Evolutionary conservation across 92 coral and sea anemone species (phyloP).

Genomic region (Porites evermanni): DNA sequence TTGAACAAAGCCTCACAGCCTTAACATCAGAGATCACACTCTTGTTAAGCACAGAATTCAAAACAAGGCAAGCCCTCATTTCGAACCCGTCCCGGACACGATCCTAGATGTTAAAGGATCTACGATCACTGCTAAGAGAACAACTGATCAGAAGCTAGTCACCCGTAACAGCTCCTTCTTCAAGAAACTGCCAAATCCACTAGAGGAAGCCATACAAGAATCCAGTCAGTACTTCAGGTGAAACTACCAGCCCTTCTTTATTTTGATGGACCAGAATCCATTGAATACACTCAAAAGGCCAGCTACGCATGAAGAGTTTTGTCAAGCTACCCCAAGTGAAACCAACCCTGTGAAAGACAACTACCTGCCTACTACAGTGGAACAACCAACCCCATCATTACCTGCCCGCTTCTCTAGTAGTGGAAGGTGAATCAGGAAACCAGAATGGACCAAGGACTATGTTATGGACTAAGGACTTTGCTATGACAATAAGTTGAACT

Average conservation of each 20-base stretch:
- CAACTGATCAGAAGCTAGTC: too few relatives aligned
- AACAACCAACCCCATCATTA: constrained; percentile 4
- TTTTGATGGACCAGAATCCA: constrained; percentile 9
- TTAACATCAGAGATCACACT: too few relatives aligned
- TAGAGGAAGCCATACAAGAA: too few relatives aligned
- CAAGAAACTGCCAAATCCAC: too few relatives aligned
- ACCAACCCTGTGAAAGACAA: not conserved
- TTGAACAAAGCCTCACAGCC: too few relatives aligned
- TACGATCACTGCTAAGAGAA: too few relatives aligned
- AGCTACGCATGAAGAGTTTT: not conserved
- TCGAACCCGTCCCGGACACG: too few relatives aligned
- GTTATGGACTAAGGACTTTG: constrained; percentile 3
- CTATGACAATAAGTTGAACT: not conserved
- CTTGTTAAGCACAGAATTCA: too few relatives aligned
- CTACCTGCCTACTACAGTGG: not conserved
- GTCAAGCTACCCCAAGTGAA: not conserved
- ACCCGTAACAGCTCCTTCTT: too few relatives aligned
- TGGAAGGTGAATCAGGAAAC: constrained; percentile 14
- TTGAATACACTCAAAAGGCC: not conserved
- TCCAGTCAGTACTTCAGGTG: too few relatives aligned
- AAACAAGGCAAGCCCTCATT: too few relatives aligned
- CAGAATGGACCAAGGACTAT: constrained; percentile 14
- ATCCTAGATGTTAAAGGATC: too few relatives aligned
- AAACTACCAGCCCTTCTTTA: not conserved
- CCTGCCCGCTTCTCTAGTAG: not conserved